A percentile compares a stretch with the other conserved stretches of the same genome.
These are phyloP conservation scores for Saccostrea cuccullata DNA, from an alignment of 1,140 invertebrate genomes.

Conservation along the genomic window DNA sequence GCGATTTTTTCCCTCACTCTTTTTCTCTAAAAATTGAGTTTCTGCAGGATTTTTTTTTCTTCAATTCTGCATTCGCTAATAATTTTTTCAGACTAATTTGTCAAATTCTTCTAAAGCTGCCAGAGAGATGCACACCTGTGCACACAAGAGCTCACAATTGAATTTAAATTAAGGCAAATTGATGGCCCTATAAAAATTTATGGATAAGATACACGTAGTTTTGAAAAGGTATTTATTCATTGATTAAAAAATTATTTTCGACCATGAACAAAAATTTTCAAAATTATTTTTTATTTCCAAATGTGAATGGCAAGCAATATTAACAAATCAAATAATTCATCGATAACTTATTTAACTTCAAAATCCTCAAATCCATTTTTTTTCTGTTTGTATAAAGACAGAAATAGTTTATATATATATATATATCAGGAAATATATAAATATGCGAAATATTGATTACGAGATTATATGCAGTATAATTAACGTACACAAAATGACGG, in stretches of 20 bases:
- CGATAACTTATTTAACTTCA: no score
- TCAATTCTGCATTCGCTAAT: neutral
- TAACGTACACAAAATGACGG: neutral
- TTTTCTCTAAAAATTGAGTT: neutral
- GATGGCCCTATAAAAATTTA: no score
- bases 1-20: neutral
- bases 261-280: no score
- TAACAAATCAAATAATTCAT: no score
- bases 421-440: neutral
- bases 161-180: no score
- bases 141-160: neutral
- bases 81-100: neutral
- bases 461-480: neutral
- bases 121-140: neutral
- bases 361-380: no score
- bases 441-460: conserved; percentile 6
- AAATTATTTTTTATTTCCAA: no score
- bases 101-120: neutral
- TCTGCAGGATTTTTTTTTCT: neutral
- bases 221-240: no score
- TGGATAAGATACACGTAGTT: no score
- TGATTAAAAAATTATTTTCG: no score
- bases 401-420: neutral
- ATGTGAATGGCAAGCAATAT: no score
- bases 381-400: neutral